Base-by-base conservation (phyloP, 2,888 invertebrate genomes). In the Ormyrus nitidulus region DNA sequence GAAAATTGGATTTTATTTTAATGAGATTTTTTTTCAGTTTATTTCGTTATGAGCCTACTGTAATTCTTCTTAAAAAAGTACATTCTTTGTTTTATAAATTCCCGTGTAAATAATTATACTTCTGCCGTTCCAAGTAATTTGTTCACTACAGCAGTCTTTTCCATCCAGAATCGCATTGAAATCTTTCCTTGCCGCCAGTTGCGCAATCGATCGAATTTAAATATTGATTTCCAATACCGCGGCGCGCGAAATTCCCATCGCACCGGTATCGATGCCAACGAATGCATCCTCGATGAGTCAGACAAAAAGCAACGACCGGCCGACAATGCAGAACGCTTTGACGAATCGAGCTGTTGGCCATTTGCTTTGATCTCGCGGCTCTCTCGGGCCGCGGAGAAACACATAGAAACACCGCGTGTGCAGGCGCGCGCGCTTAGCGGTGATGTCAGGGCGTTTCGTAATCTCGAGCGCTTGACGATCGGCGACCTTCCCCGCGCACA, bases 401-500 rank as follows among this genome's bases (percentile, higher is more conserved):
- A 48, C 7, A 59, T 13, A 58, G 6, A 56, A 34, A 74, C 56
- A 74, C 56, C 46, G 13, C 19, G 19, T 19, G 19, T 19, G 1
- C 10, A 49, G n/a, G 8, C n/a, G 61, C 46, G 48, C 59, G 56
- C 62, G 44, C 19, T 19, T 11, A n/a, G 76, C 56, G 71, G 19
- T 73, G 72, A 80, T 77, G 77, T 72, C 80, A 77, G 77, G n/a
- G 34, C 19, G 54, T 73, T 73, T 72, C 76, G 69, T 64, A 69
- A 77, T 78, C 68, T 68, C 72, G 51, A 53, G 44, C 53, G 68
- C 56, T 79, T 61, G 76, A 76, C 72, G 76, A 76, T 72, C 76
- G 73, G 69, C 66, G 77, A 77, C 77, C 80, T 81, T 77, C 80
- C 80, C 69, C 80, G 9, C 68, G 59, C 34, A 34, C 19, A 19